A percentile compares a stretch with the other conserved stretches of the same genome.
Evolutionary conservation across 2,888 invertebrate genomes (phyloP).

Genomic region (Diplolepis rosae): DNA sequence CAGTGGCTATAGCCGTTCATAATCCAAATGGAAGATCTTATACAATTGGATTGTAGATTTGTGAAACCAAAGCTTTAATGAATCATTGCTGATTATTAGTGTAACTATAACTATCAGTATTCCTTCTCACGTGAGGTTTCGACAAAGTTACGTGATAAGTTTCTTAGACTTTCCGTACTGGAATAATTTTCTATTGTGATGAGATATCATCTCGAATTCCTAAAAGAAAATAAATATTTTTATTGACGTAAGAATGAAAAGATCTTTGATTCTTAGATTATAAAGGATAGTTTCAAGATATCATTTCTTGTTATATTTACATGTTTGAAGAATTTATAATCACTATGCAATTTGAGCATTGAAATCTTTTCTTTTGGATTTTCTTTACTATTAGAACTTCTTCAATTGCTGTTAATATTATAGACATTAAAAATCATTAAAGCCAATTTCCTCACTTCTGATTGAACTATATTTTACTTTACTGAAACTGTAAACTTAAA

Average conservation of each 20-base stretch:
- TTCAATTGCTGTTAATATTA: no score
- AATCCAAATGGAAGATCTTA: slow-evolving; percentile 85
- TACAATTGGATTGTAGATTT: slow-evolving; percentile 78
- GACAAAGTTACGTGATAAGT: not conserved
- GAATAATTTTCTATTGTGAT: not conserved
- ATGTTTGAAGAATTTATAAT: no score
- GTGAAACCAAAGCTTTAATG: not conserved
- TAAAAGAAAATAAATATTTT: slow-evolving; percentile 17
- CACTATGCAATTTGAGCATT: no score
- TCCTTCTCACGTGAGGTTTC: not conserved
- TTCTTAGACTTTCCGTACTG: not conserved
- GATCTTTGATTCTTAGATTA: no score
- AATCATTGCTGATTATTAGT: not conserved
- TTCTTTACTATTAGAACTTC: no score
- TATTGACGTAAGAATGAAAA: not conserved
- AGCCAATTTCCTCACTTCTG: not conserved
- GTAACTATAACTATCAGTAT: slow-evolving; percentile 6
- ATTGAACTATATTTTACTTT: not conserved
- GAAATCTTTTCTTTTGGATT: no score
- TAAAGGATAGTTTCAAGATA: no score
- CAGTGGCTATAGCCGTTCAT: slow-evolving; percentile 78
- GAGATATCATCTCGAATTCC: not conserved
- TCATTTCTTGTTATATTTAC: no score
- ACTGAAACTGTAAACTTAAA: not conserved
- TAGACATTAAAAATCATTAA: no score